Base-by-base conservation (phyloP, 1,140 invertebrate species). In the Ceratina japonica region DNA sequence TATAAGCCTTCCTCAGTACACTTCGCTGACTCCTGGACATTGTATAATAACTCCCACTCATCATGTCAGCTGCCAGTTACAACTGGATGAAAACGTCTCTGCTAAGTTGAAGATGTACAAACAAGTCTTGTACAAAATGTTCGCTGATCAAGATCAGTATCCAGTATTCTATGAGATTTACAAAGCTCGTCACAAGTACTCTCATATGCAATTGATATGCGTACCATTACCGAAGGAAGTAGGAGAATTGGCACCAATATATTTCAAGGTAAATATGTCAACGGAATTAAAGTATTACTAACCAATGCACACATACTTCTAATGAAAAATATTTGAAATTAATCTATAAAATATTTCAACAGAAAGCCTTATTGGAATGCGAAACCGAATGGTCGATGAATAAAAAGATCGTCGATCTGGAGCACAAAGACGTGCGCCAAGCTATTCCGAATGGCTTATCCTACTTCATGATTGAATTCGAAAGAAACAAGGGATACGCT, bases 401-500 rank as follows among this genome's bases (percentile, higher is more conserved):
- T 90, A 98, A 98, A 88, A 99, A 99, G 93, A 91, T 99, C n/a
- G 94, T 99, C 0, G 96, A 98, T 79, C 92, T 99, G 31, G 95
- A 94, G 62, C 91, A 90, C 22, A 95, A 95, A 90, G 95, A 96
- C 92, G 93, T 99, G 22, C 93, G 97, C 58, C 94, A 94, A 91
- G 94, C 95, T 18, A 94, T 99, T 75, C 98, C 98, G 12, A 98
- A 98, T 93, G 98, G 97, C 7, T 94, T 99, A 71, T 96, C 98
- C 1, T 99, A 99, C 91, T 98, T 99, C 92, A 95, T 95, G 93
- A 96, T 99, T 1, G 95, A 98, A 91, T 99, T 99, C 94, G 98
- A 97, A 44, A 94, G 95, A 91, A 94, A 97, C 66, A 94, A 94
- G 58, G 98, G 98, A 3, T 99, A 97, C 93, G 98, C 97, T 75